Evolutionary conservation across 2,888 invertebrate genomes (phyloP), one percentile per base, ranked within the genome.

Genomic region (Diploptera punctata): DNA sequence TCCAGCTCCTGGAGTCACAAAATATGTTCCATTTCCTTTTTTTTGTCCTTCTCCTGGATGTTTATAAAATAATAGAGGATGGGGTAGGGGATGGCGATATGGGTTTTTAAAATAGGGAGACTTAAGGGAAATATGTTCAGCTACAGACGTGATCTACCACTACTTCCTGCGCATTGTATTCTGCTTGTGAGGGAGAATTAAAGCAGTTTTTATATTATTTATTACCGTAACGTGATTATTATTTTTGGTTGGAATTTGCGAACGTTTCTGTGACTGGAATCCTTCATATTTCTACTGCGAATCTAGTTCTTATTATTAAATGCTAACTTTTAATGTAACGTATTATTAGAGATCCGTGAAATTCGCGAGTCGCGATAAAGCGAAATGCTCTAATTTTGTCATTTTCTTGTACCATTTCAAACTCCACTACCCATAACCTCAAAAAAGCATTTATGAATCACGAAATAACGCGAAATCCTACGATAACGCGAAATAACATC

Each of bases 1-100:
- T 16, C 16, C 54, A 18, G 24, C 54, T 54, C 19, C 57, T n/a
- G 31, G n/a, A 31, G 57, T 29, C 26, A 29, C 26, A 31, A 57
- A 57, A 57, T 57, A 57, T 57, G 57, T 29, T 57, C 57, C n/a
- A n/a, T 29, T 57, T 57, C 24, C 21, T 57, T 57, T 57, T n/a
- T n/a, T 57, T 57, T 57, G 29, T 57, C 57, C 29, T 29, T 33
- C 5, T 16, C 29, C 26, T 24, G 31, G 29, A 57, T 31, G 24
- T 57, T 57, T 57, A 29, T 57, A 24, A n/a, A 29, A 57, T 57
- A 57, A 57, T 57, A 29, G 16, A 29, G 29, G n/a, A n/a, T 4
- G 47, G 47, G 18, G 38, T 5, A 38, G 38, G 7, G n/a, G 47
- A 24, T 4, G 57, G 57, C 3, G 57, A 24, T 29, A n/a, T 3